phyloP scores from a whole-genome alignment of 2,888 invertebrate species.

The Cyrtodaria siliqua region DNA sequence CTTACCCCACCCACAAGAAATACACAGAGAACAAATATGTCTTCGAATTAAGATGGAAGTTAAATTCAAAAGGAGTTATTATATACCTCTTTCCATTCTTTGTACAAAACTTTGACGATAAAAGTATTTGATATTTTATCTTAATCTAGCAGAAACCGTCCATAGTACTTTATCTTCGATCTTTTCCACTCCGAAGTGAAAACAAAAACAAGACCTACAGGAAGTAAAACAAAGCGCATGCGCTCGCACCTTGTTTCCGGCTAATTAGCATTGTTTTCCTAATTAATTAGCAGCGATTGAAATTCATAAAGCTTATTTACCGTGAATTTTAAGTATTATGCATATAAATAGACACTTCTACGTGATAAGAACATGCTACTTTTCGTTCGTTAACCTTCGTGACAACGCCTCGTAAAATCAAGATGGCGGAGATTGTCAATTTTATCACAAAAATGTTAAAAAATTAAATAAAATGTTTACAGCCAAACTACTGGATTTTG shows the following conservation, averaged over 20 bases:
- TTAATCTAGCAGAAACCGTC: no score
- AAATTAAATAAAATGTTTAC: slow-evolving; percentile 21
- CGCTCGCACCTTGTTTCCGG: slow-evolving; percentile 52
- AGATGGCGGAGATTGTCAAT: slow-evolving; percentile 51
- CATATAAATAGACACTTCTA: neutral
- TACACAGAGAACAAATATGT: no score
- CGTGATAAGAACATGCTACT: neutral
- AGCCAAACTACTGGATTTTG: slow-evolving; percentile 8
- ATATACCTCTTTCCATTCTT: slow-evolving; percentile 25
- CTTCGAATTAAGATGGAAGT: neutral
- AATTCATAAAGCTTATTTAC: slow-evolving; percentile 14
- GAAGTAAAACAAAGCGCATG: slow-evolving; percentile 43
- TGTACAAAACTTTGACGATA: no score
- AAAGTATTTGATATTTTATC: no score
- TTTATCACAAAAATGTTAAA: slow-evolving; percentile 22
- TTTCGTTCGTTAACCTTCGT: slow-evolving; percentile 40
- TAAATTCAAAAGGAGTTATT: neutral
- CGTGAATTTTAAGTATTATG: neutral
- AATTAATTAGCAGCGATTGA: slow-evolving; percentile 53
- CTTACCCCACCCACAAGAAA: no score
- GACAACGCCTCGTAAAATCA: slow-evolving; percentile 58
- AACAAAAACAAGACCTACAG: slow-evolving; percentile 30
- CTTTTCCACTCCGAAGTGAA: neutral
- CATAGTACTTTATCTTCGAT: no score
- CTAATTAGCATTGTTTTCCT: slow-evolving; percentile 65